Evolutionary conservation across 2,888 invertebrate genomes (phyloP), one percentile per base, ranked within the genome.

Genomic region (Xylota segnis): DNA sequence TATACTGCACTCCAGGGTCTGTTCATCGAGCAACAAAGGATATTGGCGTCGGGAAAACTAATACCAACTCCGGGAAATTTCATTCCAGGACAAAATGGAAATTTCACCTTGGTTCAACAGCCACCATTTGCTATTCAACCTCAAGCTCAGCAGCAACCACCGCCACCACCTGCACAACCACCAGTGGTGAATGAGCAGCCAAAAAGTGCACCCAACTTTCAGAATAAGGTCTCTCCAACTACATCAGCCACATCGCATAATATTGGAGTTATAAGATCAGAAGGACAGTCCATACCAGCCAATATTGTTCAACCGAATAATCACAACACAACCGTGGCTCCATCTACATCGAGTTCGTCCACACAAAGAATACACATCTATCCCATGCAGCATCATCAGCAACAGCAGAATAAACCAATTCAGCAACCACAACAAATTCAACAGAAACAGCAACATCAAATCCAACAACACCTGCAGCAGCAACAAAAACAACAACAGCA

Each of bases 1-100:
- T 94, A 94, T 89, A 90, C 93, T 9, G 90, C 94, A 9, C 89
- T 95, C 59, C 93, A 94, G 78, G 93, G 94, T 87, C 91, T 96
- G 37, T 94, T 95, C 88, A 93, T 94, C 74, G 95, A 96, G 87
- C 96, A 96, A 89, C 94, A 95, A 86, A 95, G 95, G 89, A 96
- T 96, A 87, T 90, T 96, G 86, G 94, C 95, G 0, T 94, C 95
- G 10, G 96, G 96, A 7, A 96, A 96, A 91, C 92, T 95, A 83
- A 93, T 95, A 88, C 94, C 94, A 6, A 94, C 94, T 6, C 91
- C 91, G 0, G 91, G 92, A 43, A 90, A 89, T 5, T 90, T 90
- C 87, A 93, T 93, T 70, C 93, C 92, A 4, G 91, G 92, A 23
- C 91, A 91, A 6, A 90, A 90, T 76, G 89, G 89, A 6, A 90